These are phyloP conservation scores for Caenorhabditis uteleia DNA, from an alignment of 2,888 invertebrate genomes.

Conservation along the genomic window DNA sequence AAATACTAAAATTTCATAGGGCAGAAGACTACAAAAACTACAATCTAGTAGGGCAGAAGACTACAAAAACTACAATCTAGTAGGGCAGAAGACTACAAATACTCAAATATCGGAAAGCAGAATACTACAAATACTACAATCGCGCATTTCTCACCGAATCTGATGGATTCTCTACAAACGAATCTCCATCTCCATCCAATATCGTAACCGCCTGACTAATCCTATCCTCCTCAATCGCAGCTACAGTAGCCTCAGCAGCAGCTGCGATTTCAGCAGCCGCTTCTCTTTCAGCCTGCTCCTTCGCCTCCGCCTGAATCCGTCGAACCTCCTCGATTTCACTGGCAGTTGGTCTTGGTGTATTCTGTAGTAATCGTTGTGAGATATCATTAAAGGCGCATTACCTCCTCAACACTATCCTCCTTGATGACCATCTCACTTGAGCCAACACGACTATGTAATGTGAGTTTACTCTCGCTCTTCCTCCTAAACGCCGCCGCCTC, in stretches of 20 bases:
- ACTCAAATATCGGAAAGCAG: constrained; percentile 31
- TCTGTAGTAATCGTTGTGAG: no score
- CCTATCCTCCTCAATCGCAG: background rate
- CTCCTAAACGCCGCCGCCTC: no score
- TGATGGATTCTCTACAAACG: background rate
- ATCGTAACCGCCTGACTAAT: constrained; percentile 11
- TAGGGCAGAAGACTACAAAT: background rate
- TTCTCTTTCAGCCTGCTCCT: background rate
- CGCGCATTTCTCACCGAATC: constrained; percentile 8
- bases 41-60: no score
- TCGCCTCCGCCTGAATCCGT: background rate
- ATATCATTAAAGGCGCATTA: background rate
- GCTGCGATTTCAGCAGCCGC: no score
- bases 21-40: no score
- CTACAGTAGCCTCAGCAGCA: background rate
- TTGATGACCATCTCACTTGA: constrained; percentile 14
- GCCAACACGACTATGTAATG: constrained; percentile 17
- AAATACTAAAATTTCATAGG: constrained; percentile 25
- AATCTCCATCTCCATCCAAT: constrained; percentile 11
- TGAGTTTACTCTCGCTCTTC: constrained; percentile 27
- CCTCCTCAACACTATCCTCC: background rate
- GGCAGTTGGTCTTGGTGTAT: constrained; percentile 2
- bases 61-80: background rate
- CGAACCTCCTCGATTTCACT: background rate
- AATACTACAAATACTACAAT: no score